Evolutionary conservation across 1,140 invertebrate species (phyloP).

Genomic region (Luehdorfia chinensis): DNA sequence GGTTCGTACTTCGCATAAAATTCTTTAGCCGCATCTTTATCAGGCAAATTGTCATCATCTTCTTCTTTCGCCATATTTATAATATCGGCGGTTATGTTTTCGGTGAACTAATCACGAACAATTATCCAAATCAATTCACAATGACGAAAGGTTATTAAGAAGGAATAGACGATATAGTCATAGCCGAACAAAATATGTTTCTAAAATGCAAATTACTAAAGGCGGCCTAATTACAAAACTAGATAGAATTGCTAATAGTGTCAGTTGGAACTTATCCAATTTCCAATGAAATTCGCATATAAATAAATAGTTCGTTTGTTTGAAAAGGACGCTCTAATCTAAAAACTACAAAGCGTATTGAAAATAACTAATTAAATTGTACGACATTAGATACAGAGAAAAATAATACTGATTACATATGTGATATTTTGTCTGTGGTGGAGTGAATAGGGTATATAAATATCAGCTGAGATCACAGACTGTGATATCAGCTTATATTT

Average conservation of each 20-base stretch:
- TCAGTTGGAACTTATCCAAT: conserved; percentile 13
- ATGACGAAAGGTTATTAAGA: conserved; percentile 69
- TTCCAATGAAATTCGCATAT: conserved; percentile 5
- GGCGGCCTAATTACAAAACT: conserved; percentile 2
- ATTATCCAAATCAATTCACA: conserved; percentile 34
- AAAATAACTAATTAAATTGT: neutral
- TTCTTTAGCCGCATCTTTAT: conserved; percentile 93
- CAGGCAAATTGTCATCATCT: conserved; percentile 88
- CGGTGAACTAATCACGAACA: conserved; percentile 12
- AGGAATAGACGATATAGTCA: conserved; percentile 20
- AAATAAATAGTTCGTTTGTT: neutral
- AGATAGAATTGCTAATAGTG: neutral
- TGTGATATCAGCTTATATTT: no score
- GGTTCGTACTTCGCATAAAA: conserved; percentile 99
- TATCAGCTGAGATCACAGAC: no score
- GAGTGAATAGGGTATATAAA: no score
- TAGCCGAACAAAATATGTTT: neutral
- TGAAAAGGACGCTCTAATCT: neutral
- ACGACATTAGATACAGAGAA: no score
- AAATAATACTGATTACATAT: no score
- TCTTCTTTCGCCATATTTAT: conserved; percentile 87
- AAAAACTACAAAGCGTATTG: neutral
- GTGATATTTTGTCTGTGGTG: no score
- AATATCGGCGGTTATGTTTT: conserved; percentile 45
- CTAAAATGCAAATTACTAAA: conserved; percentile 3